These are phyloP conservation scores for Dexiosoma caninum DNA, from an alignment of 2,888 invertebrate species.

Conservation along the genomic window DNA sequence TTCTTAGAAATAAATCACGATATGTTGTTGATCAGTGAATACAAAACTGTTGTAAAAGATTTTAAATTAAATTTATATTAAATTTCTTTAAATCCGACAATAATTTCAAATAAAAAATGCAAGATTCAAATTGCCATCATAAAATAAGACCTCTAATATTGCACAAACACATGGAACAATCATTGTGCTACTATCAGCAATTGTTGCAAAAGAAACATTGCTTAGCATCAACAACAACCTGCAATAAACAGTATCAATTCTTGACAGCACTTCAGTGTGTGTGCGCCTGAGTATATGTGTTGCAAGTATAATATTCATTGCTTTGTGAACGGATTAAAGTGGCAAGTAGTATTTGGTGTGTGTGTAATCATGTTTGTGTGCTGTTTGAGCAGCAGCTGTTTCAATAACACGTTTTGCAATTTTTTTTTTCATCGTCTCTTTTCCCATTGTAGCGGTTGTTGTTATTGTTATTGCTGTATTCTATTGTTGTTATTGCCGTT, in stretches of 20 bases:
- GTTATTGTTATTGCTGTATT: conserved; percentile 33
- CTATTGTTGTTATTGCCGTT: too few relatives aligned
- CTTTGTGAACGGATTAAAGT: conserved; percentile 24
- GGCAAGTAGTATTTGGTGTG: conserved; percentile 14
- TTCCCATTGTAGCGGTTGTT: conserved; percentile 18
- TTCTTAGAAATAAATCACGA: too few relatives aligned
- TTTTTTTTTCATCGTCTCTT: not conserved
- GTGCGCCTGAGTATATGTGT: not conserved
- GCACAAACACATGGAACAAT: not conserved
- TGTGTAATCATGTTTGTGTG: not conserved
- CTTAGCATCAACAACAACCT: conserved; percentile 14
- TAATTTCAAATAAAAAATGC: not conserved
- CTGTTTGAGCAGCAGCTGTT: conserved; percentile 56
- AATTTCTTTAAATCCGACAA: not conserved
- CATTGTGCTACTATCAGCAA: not conserved
- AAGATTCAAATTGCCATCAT: conserved; percentile 19
- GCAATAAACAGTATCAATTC: conserved; percentile 9
- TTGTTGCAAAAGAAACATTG: conserved; percentile 25
- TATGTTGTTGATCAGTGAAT: too few relatives aligned
- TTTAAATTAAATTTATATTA: not conserved
- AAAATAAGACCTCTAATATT: not conserved
- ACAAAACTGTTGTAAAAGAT: too few relatives aligned
- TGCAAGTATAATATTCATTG: conserved; percentile 25
- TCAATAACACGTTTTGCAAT: conserved; percentile 54
- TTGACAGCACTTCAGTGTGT: not conserved